Evolutionary conservation across 2,888 invertebrate species (phyloP).

Genomic region (Asteroscopus sphinx): DNA sequence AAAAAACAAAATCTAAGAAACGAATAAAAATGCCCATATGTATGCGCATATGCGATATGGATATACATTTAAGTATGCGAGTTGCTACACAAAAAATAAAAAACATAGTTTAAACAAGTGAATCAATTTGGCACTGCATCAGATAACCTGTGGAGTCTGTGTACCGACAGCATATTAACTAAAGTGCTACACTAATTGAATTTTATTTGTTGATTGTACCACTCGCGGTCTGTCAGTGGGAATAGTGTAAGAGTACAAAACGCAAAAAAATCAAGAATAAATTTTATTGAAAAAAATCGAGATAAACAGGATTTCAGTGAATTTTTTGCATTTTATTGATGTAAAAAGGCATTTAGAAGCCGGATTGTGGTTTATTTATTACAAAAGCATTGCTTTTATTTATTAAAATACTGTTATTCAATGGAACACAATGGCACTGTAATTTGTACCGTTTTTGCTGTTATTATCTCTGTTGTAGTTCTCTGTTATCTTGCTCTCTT

Average conservation of each 20-base stretch:
- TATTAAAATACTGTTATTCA: neutral
- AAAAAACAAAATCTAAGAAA: too few relatives aligned
- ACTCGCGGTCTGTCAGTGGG: constrained; percentile 6
- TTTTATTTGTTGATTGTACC: constrained; percentile 48
- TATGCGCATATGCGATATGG: too few relatives aligned
- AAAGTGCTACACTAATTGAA: constrained; percentile 46
- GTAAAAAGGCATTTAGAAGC: neutral
- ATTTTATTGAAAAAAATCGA: constrained; percentile 1
- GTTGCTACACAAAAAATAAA: constrained; percentile 7
- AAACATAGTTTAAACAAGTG: constrained; percentile 27
- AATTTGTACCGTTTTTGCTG: neutral
- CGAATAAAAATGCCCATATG: too few relatives aligned
- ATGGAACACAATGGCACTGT: constrained; percentile 9
- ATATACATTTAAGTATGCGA: constrained; percentile 7
- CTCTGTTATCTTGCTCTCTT: too few relatives aligned
- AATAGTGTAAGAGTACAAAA: constrained; percentile 8
- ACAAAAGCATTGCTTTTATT: constrained; percentile 14
- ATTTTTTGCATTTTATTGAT: neutral
- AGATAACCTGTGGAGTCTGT: constrained; percentile 57
- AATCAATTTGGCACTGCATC: constrained; percentile 58
- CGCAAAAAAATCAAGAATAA: neutral
- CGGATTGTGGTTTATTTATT: constrained; percentile 4
- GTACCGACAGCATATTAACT: constrained; percentile 55
- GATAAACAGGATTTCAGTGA: neutral
- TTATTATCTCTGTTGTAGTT: neutral